Conservation (phyloP, 2,113 vertebrate species). For the Mirounga angustirostris region DNA sequence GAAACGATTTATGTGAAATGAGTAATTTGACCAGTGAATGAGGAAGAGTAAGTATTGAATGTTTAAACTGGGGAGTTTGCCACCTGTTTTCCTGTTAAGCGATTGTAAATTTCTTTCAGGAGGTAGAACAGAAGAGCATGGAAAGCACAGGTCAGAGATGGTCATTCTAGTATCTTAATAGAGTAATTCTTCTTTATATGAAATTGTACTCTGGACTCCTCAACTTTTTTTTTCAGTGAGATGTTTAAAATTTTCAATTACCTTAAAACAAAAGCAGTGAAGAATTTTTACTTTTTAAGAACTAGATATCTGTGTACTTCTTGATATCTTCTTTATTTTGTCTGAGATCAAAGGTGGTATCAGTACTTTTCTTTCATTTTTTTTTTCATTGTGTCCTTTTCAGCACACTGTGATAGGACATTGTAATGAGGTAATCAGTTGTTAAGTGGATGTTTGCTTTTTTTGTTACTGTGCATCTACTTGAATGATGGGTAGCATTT, state of each 20-base stretch:
- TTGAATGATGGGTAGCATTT: not conserved
- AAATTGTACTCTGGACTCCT: not conserved
- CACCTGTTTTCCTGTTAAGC: not conserved
- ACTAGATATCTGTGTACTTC: not conserved
- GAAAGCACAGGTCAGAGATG: not conserved
- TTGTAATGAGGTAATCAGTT: not conserved
- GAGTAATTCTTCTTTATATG: not conserved
- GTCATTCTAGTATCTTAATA: not conserved
- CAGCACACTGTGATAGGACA: not conserved
- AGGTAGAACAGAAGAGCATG: not conserved
- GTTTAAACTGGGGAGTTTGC: not conserved
- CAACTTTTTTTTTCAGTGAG: not conserved
- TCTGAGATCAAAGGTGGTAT: not conserved
- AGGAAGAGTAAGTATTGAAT: not conserved
- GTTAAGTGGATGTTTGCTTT: not conserved
- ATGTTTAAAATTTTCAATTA: not conserved
- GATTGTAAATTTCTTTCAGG: not conserved
- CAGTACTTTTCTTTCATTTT: not conserved
- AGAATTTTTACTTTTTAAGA: constrained; percentile 20
- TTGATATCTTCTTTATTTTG: not conserved
- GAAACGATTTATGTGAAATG: not conserved
- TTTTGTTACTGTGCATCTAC: not conserved
- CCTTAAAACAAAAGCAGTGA: not conserved
- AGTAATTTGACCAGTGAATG: not conserved
- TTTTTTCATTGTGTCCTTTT: not conserved